Evolutionary conservation across 2,797 vertebrate genomes (phyloP).

Genomic region (Rhyacichthys aspro): DNA sequence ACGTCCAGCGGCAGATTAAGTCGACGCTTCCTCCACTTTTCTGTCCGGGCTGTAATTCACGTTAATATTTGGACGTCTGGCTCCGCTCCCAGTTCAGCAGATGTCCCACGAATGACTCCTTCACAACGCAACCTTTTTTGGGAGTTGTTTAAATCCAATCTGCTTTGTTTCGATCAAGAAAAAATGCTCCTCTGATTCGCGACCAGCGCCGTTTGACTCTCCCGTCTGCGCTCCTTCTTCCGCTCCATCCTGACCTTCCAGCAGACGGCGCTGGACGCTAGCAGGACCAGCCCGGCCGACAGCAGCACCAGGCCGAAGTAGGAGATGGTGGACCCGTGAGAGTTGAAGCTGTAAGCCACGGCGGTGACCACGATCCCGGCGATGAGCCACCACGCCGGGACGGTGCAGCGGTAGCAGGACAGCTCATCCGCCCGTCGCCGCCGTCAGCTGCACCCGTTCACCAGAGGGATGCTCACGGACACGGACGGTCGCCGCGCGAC

Average conservation of each 20-base stretch:
- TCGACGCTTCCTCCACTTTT: slow-evolving; percentile 59
- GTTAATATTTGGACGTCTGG: slow-evolving; percentile 71
- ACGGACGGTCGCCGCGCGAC: background rate
- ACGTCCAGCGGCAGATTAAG: slow-evolving; percentile 64
- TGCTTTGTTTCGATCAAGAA: slow-evolving; percentile 61
- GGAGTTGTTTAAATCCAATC: slow-evolving; percentile 19
- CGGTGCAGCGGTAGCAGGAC: slow-evolving; percentile 93
- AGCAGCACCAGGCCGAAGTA: slow-evolving; percentile 92
- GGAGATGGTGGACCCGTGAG: slow-evolving; percentile 95
- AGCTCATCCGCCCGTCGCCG: slow-evolving; percentile 93
- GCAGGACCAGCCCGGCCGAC: slow-evolving; percentile 85
- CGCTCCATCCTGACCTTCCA: slow-evolving; percentile 88
- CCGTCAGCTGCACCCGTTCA: slow-evolving; percentile 89
- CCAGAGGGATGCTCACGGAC: slow-evolving; percentile 77
- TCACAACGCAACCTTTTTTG: slow-evolving; percentile 45
- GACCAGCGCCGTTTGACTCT: slow-evolving; percentile 91
- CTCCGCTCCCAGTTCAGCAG: slow-evolving; percentile 61
- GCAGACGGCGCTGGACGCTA: slow-evolving; percentile 88
- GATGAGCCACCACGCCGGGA: slow-evolving; percentile 93
- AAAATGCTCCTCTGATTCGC: slow-evolving; percentile 86
- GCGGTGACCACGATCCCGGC: slow-evolving; percentile 90
- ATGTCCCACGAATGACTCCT: slow-evolving; percentile 60
- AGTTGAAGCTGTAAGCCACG: slow-evolving; percentile 95
- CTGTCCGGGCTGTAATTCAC: slow-evolving; percentile 59
- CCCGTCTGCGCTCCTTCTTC: slow-evolving; percentile 90